These are phyloP conservation scores for Diogma glabrata DNA, from an alignment of 2,888 invertebrate species.

Conservation along the genomic window DNA sequence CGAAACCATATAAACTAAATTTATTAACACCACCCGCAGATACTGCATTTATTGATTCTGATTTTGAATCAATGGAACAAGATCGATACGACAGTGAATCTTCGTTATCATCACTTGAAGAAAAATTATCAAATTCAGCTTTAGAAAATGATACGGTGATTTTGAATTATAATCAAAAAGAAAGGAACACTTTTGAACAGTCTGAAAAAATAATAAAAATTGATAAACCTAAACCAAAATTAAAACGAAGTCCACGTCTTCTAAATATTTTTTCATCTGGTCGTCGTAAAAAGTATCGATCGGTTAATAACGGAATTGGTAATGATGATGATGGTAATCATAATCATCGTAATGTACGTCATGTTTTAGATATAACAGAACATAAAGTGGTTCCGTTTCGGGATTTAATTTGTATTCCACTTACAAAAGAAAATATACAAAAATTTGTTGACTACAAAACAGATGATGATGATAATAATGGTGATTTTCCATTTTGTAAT, in stretches of 20 bases:
- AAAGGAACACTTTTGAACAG: neutral
- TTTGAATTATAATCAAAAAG: no score
- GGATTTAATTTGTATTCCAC: neutral
- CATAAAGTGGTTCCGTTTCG: no score
- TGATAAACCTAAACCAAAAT: neutral
- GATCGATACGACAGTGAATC: conserved; percentile 12
- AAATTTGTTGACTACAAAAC: neutral
- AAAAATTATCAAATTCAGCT: neutral
- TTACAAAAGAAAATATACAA: neutral
- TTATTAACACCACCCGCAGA: conserved; percentile 12
- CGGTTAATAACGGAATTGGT: neutral
- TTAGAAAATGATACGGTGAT: neutral
- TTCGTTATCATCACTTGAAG: neutral
- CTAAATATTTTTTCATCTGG: conserved; percentile 3
- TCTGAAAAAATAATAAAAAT: no score
- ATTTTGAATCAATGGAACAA: conserved; percentile 23
- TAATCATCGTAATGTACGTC: neutral
- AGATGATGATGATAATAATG: no score
- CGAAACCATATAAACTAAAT: conserved; percentile 2
- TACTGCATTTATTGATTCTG: conserved; percentile 19
- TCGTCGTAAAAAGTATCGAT: conserved; percentile 3
- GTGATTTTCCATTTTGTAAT: no score
- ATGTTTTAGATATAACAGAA: no score
- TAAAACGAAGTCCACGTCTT: conserved; percentile 2
- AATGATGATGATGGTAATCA: neutral